phyloP scores from a whole-genome alignment of 2,888 invertebrate species.

The Thyatira batis region DNA sequence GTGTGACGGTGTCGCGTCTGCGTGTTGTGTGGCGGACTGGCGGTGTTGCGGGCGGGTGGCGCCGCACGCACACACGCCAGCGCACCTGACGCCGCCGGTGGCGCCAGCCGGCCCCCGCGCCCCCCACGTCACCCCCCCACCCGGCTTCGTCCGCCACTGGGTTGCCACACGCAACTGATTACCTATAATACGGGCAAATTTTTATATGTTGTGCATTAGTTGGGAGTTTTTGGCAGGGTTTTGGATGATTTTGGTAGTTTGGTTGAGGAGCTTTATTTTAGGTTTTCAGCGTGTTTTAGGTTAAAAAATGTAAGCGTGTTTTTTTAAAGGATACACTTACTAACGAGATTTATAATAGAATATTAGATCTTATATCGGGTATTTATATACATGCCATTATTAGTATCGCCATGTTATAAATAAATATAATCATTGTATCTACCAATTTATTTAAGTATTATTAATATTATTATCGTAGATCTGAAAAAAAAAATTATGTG shows the following conservation, averaged over 20 bases:
- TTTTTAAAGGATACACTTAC: too few relatives aligned
- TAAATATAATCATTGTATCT: too few relatives aligned
- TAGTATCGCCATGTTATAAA: too few relatives aligned
- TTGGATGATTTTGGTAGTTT: neutral
- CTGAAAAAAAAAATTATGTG: too few relatives aligned
- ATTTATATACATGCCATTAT: too few relatives aligned
- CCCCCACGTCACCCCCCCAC: constrained; percentile 36
- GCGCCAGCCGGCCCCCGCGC: constrained; percentile 61
- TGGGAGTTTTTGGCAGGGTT: neutral
- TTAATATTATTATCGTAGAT: too few relatives aligned
- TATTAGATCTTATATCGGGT: too few relatives aligned
- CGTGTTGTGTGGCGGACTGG: constrained; percentile 26
- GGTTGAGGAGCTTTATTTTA: too few relatives aligned
- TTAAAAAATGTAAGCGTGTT: too few relatives aligned
- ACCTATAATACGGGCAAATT: constrained; percentile 23
- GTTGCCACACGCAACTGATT: constrained; percentile 36
- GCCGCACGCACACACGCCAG: constrained; percentile 78
- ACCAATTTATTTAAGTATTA: too few relatives aligned
- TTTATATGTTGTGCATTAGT: neutral
- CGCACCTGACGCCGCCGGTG: constrained; percentile 80
- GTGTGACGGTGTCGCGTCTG: constrained; percentile 17
- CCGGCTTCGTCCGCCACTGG: constrained; percentile 31
- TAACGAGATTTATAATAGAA: too few relatives aligned
- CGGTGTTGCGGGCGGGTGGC: constrained; percentile 53
- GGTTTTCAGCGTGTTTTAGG: too few relatives aligned